Percentiles rank a stretch among this genome's conserved stretches.
Conservation (phyloP, 2,888 invertebrate species). For the Chymomyza procnemis region DNA sequence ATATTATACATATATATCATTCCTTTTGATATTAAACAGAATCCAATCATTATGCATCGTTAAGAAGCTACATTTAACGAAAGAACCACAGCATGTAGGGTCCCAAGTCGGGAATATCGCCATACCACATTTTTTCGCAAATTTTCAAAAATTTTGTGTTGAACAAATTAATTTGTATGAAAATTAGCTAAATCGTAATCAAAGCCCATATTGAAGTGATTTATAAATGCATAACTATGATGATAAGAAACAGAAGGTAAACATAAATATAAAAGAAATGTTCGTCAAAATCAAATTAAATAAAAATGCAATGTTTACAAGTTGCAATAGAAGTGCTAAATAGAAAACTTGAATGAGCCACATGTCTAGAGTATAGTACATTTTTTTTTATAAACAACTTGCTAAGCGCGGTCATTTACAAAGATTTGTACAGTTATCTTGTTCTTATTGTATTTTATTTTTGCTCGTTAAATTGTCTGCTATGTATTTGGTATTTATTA, state of each 20-base stretch:
- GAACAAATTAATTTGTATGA: slow-evolving; percentile 20
- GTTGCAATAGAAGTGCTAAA: slow-evolving; percentile 6
- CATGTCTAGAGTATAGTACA: neutral
- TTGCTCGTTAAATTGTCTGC: slow-evolving; percentile 29
- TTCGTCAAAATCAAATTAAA: slow-evolving; percentile 27
- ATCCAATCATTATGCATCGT: slow-evolving; percentile 13
- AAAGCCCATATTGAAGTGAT: slow-evolving; percentile 47
- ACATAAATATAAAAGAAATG: slow-evolving; percentile 17
- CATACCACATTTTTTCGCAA: neutral
- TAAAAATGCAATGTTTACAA: slow-evolving; percentile 1
- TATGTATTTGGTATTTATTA: slow-evolving; percentile 44
- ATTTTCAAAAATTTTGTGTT: slow-evolving; percentile 6
- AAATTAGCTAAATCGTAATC: slow-evolving; percentile 29
- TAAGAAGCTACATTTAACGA: slow-evolving; percentile 34
- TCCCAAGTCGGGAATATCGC: slow-evolving; percentile 6
- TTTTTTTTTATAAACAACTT: slow-evolving; percentile 32
- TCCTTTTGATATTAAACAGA: slow-evolving; percentile 78
- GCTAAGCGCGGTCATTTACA: slow-evolving; percentile 32
- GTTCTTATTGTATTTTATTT: slow-evolving; percentile 25
- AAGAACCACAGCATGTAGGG: slow-evolving; percentile 37
- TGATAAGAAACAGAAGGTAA: slow-evolving; percentile 33
- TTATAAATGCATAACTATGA: slow-evolving; percentile 53
- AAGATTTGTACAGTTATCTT: slow-evolving; percentile 33
- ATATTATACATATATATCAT: slow-evolving; percentile 75
- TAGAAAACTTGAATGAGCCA: neutral